phyloP scores from a whole-genome alignment of 2,888 invertebrate species.

The Nephrotoma flavescens region DNA sequence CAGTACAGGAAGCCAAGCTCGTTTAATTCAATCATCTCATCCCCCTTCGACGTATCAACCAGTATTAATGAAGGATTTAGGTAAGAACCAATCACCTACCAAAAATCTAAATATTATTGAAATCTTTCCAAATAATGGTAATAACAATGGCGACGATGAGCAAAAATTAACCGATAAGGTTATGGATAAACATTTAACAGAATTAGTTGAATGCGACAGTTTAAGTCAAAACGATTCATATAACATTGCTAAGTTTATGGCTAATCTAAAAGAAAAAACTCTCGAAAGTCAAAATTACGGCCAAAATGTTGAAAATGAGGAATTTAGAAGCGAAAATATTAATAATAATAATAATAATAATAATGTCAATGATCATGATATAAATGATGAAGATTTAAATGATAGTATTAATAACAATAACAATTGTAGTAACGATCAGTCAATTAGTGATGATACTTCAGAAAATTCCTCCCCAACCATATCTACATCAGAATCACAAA shows the following conservation, averaged over 20 bases:
- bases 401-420: conserved; percentile 2
- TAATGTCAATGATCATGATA: neutral
- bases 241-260: conserved; percentile 32
- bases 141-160: conserved; percentile 21
- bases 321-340: neutral
- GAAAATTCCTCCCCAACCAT: neutral
- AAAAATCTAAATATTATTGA: conserved; percentile 30
- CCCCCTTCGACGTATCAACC: conserved; percentile 87
- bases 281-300: conserved; percentile 20
- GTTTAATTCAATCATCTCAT: conserved; percentile 86
- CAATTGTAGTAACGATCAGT: neutral
- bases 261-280: conserved; percentile 29
- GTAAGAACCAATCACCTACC: conserved; percentile 45
- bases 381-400: neutral
- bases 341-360: conserved; percentile 8
- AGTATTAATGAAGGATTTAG: conserved; percentile 73
- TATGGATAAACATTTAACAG: conserved; percentile 32
- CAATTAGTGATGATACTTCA: neutral
- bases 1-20: conserved; percentile 84
- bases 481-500: neutral
- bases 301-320: neutral
- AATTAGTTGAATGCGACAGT: conserved; percentile 27
- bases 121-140: conserved; percentile 24
- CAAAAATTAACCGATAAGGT: conserved; percentile 23
- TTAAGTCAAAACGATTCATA: conserved; percentile 21